Base-by-base conservation (phyloP, 2,113 vertebrate genomes). In the Otus sunia region DNA sequence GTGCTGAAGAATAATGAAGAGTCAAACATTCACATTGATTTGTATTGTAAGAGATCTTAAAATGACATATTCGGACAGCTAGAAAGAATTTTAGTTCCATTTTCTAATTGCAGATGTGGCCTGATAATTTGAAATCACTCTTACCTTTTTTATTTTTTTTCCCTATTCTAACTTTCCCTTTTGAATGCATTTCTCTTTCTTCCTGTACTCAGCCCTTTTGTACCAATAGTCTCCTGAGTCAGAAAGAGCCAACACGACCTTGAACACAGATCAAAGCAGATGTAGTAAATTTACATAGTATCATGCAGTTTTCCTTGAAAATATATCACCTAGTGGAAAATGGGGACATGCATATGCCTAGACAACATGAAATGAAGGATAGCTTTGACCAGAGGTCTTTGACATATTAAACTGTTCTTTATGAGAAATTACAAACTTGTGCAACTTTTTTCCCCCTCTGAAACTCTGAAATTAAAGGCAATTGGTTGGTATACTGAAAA, bases 211-310 rank as follows among this genome's bases (percentile, higher is more conserved):
- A 92, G 66, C 58, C 76, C 7, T 93, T 97, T 94, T 86, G 22
- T 76, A 86, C 53, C 34, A 75, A 9, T 55, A 85, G 41, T 94
- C 85, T 78, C 88, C 52, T 21, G 94, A 92, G 90, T 75, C 34
- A 76, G 78, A 94, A 91, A 93, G 87, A 79, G 69, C 19, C 69
- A 92, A 47, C 85, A 73, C 66, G 81, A 97, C 96, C 94, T 96
- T 95, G 87, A 96, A 79, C 66, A 90, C 4, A 62, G 58, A 88
- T 82, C 94, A 86, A 56, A 43, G 26, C 39, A 75, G 45, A 90
- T 86, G 62, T 45, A 90, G 74, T 88, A 79, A 92, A 96, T 96
- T 95, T 96, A 64, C 90, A 96, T 93, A 96, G 76, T 30, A 90
- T 72, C 77, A 72, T 85, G 87, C 85, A 91, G 52, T 91, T 95